A percentile compares a stretch with the other conserved stretches of the same genome.
phyloP scores from a whole-genome alignment of 2,888 invertebrate genomes.

The Meteorus colon region DNA sequence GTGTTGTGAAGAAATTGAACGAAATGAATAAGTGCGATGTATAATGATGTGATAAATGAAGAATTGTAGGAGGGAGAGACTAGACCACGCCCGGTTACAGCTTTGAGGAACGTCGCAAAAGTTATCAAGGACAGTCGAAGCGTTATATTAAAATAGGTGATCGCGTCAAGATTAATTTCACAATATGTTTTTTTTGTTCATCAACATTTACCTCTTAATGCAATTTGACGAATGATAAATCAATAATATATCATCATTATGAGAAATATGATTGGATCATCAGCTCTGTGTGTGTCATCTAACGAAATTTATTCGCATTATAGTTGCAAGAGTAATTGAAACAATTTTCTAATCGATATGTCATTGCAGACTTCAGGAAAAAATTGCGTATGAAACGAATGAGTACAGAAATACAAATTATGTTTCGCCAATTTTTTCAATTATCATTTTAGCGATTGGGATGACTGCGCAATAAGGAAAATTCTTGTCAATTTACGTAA shows the following conservation, averaged over 20 bases:
- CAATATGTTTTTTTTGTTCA: conserved; percentile 35
- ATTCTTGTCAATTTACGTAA: too few relatives aligned
- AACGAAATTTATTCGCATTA: background rate
- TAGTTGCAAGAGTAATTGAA: conserved; percentile 37
- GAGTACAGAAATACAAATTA: too few relatives aligned
- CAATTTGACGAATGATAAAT: conserved; percentile 19
- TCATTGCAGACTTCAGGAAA: conserved; percentile 28
- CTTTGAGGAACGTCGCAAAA: conserved; percentile 50
- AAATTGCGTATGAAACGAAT: background rate
- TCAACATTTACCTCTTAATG: conserved; percentile 27
- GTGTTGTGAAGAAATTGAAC: conserved; percentile 34
- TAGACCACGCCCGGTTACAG: conserved; percentile 42
- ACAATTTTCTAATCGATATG: conserved; percentile 38
- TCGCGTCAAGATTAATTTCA: conserved; percentile 52
- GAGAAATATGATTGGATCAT: background rate
- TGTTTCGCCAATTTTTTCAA: too few relatives aligned
- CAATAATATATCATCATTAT: conserved; percentile 5
- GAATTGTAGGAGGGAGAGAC: conserved; percentile 7
- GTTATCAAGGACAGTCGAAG: conserved; percentile 51
- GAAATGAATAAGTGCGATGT: background rate
- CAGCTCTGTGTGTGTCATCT: background rate
- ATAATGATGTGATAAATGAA: background rate
- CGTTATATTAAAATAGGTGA: conserved; percentile 50
- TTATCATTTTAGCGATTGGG: background rate
- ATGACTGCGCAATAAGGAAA: too few relatives aligned